These are phyloP conservation scores for Leptopilina clavipes DNA, from an alignment of 1,140 invertebrate genomes.

Conservation along the genomic window DNA sequence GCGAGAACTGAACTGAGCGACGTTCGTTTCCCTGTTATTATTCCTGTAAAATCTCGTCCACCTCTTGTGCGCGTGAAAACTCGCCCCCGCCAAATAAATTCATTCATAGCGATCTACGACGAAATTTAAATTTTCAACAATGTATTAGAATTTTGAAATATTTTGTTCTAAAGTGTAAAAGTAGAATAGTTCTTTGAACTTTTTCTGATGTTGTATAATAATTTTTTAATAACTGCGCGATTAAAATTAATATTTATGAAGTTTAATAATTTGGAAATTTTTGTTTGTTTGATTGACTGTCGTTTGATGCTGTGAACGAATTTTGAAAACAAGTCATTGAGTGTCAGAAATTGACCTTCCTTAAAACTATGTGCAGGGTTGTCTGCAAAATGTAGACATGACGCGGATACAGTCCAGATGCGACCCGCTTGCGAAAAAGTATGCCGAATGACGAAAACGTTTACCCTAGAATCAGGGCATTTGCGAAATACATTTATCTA, in stretches of 20 bases:
- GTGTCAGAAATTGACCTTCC: conserved; percentile 36
- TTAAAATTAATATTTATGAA: too few species aligned
- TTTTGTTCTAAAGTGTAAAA: neutral
- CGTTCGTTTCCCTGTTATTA: conserved; percentile 42
- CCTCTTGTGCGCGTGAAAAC: conserved; percentile 42
- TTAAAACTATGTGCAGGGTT: conserved; percentile 11
- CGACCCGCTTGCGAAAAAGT: conserved; percentile 48
- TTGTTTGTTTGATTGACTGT: conserved; percentile 48
- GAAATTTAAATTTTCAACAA: neutral
- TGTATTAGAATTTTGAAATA: neutral
- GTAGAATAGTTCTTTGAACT: too few species aligned
- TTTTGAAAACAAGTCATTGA: conserved; percentile 37
- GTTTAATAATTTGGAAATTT: neutral
- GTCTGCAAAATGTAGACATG: conserved; percentile 42
- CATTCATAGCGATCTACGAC: conserved; percentile 29
- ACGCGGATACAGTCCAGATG: conserved; percentile 49
- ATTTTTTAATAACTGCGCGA: too few species aligned
- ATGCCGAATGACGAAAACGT: conserved; percentile 55
- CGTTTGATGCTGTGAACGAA: conserved; percentile 50
- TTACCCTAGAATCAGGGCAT: conserved; percentile 56
- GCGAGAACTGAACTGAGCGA: conserved; percentile 40
- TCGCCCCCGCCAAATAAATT: conserved; percentile 35
- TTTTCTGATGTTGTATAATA: too few species aligned
- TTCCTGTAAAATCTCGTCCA: conserved; percentile 41
- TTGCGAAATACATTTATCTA: conserved; percentile 42